Base-by-base conservation (phyloP, 1,140 invertebrate species). In the Lepidurus packardi region DNA sequence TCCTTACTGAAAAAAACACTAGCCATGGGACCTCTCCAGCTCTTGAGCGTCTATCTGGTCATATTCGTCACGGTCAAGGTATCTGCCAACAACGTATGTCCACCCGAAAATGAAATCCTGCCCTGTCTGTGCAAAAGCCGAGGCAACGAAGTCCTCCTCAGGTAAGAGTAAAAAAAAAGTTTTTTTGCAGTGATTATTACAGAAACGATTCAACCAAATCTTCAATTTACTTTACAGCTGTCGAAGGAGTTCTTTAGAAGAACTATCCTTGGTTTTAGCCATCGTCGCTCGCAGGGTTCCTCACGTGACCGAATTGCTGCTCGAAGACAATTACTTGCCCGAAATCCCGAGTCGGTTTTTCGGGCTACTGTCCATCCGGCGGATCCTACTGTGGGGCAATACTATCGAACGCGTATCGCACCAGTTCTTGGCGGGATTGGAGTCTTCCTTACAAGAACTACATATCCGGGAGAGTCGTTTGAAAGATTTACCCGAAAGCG, bases 391-490 rank as follows among this genome's bases (percentile, higher is more conserved):
- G 75, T 87, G 93, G 4, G 90, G 94, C 82, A 96, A 95, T 85
- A 90, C 91, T 25, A 84, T 96, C 7, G 92, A 95, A 83, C 87
- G 92, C 73, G 88, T 95, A 7, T 92, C 93, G 0, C 89, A 90
- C 43, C 91, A 93, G 75, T 94, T 93, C 90, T 85, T 95, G 43
- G 89, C 91, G 65, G 84, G 84, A 13, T 86, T 94, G 25, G 92
- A 94, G 83, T 88, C 89, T 43, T 90, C 89, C 41, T 83, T 95
- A 25, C 88, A 94, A 80, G 93, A 95, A 85, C 87, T 95, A 9
- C 94, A 92, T 80, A 87, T 95, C 13, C 93, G 94, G 1, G 93
- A 95, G 85, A 91, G 92, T 10, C 91, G 92, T 81, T 84, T 95
- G 42, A 87, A 90, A 43, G 92, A 90, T 81, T 85, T 94, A 45